Evolutionary conservation across 2,113 vertebrate species (phyloP).

Genomic region (Pyrgilauda ruficollis): DNA sequence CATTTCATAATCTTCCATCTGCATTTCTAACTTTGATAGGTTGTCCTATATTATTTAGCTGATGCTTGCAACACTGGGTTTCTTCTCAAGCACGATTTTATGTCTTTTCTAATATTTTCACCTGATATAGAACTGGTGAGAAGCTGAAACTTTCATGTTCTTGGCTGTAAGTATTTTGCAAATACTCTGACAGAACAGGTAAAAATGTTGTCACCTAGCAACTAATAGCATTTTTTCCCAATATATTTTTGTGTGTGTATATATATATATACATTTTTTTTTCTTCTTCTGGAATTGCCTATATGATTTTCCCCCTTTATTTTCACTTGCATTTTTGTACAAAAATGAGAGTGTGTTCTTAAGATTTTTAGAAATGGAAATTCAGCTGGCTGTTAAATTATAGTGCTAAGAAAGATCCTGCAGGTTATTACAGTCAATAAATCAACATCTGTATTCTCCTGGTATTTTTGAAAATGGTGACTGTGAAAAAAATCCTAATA

Average conservation of each 20-base stretch:
- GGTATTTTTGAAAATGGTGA: not conserved
- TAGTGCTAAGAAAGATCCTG: not conserved
- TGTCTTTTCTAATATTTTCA: not conserved
- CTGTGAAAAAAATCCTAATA: not conserved
- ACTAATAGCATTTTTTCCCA: not conserved
- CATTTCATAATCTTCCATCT: not conserved
- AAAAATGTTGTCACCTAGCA: slow-evolving; percentile 44
- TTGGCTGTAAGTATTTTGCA: slow-evolving; percentile 32
- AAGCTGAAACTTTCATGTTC: slow-evolving; percentile 8
- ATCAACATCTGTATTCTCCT: not conserved
- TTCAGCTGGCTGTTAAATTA: not conserved
- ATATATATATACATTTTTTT: not conserved
- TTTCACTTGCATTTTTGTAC: not conserved
- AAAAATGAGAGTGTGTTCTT: not conserved
- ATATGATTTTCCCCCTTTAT: not conserved
- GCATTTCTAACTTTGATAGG: not conserved
- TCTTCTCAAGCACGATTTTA: not conserved
- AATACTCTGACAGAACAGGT: slow-evolving; percentile 24
- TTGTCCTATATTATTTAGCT: not conserved
- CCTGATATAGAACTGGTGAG: not conserved
- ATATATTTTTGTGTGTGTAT: no score
- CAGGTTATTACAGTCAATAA: not conserved
- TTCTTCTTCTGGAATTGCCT: not conserved
- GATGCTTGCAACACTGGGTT: not conserved
- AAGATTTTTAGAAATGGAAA: not conserved